Evolutionary conservation across 2,797 vertebrate genomes (phyloP), one percentile per base, ranked within the genome.

Genomic region (Mastacembelus armatus): DNA sequence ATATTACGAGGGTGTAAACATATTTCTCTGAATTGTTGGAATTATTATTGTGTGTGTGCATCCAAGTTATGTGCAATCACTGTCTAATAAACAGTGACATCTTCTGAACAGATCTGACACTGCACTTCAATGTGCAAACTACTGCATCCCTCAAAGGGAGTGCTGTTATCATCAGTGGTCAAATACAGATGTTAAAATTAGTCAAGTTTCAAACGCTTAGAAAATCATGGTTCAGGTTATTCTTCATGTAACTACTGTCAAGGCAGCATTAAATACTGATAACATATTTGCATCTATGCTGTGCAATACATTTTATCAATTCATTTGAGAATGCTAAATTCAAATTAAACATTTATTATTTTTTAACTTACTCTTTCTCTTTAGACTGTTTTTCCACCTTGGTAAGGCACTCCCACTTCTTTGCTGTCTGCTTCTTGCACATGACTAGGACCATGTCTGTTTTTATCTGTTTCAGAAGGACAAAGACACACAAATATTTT

Each of bases 391-490:
- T 98, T 72, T 98, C 97, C 80, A 96, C 94, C 68, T 95, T 94
- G 59, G 98, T 99, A 70, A 99, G 88, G 77, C 94, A 99, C 1
- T 98, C 97, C 98, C 98, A 99, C 78, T 95, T 96, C 79, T 96
- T 95, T 61, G 94, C 86, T 0, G 85, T 67, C 83, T 95, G 94
- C 92, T 99, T 99, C 91, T 92, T 96, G 86, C 97, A 98, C 94
- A 98, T 94, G 74, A 99, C 66, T 42, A 99, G 91, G 55, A 99
- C 75, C 88, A 92, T 97, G 85, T 99, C 98, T 16, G 96, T 97
- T 94, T 99, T 99, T 47, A 99, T 91, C 98, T 99, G 83, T 40
- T 38, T 69, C 60, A 26, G 4, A 19, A 2, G 21, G 8, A 45
- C 14, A 54, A 16, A 52, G 10, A 39, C 10, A 15, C 10, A 11